Percentiles rank a stretch among this genome's conserved stretches.
Conservation (phyloP, 2,113 vertebrate genomes). For the Pedetes capensis region DNA sequence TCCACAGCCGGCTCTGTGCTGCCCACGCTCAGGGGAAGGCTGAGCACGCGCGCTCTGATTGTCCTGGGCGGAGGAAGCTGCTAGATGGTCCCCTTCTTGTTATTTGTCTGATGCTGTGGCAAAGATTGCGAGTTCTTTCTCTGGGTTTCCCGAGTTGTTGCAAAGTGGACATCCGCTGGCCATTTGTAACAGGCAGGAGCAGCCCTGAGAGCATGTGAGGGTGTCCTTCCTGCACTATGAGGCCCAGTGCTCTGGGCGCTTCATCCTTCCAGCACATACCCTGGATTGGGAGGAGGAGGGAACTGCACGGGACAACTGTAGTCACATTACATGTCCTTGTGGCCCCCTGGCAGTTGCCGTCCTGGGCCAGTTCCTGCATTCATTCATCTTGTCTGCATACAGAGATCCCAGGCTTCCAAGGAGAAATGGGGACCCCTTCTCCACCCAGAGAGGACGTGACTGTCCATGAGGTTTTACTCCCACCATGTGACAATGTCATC, state of each 20-base stretch:
- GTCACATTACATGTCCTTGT: fast-evolving
- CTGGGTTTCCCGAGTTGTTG: background rate
- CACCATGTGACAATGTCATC: fast-evolving
- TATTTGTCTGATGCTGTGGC: background rate
- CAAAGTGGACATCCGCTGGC: background rate
- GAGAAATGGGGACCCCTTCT: background rate
- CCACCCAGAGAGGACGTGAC: background rate
- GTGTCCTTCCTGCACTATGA: background rate
- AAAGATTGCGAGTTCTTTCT: background rate
- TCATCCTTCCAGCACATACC: fast-evolving
- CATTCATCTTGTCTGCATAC: background rate
- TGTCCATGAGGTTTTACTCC: background rate
- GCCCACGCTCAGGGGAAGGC: slow-evolving; percentile 59
- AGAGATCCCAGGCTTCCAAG: background rate
- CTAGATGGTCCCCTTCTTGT: background rate
- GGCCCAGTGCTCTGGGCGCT: background rate
- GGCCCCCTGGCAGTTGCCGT: fast-evolving
- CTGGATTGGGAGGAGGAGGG: background rate
- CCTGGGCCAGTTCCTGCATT: background rate
- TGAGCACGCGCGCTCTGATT: slow-evolving; percentile 27
- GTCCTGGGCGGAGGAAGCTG: no score
- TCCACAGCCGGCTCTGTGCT: slow-evolving; percentile 80
- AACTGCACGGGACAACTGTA: background rate
- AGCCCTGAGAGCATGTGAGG: fast-evolving
- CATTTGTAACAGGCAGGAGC: background rate